Percentiles rank a stretch among this genome's conserved stretches.
Evolutionary conservation across 2,797 vertebrate species (phyloP).

Genomic region (Myotis vivesi): DNA sequence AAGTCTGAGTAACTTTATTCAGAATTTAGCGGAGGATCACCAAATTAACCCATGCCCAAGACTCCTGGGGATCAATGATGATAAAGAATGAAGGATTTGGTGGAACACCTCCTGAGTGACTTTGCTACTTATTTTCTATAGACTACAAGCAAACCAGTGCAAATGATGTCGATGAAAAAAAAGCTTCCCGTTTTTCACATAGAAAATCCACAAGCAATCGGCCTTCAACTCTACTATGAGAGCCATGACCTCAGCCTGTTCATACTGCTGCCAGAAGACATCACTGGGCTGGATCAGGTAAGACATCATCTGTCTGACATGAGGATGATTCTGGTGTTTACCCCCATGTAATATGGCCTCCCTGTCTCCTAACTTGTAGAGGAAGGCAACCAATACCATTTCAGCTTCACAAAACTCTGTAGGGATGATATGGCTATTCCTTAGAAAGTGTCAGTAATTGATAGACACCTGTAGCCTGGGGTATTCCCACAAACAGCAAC

Average conservation of each 20-base stretch:
- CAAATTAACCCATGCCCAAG: neutral
- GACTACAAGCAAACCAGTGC: conserved; percentile 79
- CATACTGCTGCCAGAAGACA: conserved; percentile 74
- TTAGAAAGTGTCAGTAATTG: neutral
- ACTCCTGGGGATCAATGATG: neutral
- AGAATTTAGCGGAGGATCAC: neutral
- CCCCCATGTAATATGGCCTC: neutral
- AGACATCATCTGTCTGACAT: neutral
- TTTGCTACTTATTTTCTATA: conserved; percentile 45
- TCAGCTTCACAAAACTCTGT: neutral
- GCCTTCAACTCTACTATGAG: conserved; percentile 79
- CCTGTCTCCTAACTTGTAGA: neutral
- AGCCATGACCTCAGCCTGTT: conserved; percentile 77
- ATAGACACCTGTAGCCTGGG: neutral
- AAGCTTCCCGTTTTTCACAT: conserved; percentile 70
- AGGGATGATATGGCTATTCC: neutral
- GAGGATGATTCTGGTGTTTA: neutral
- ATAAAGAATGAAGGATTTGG: neutral
- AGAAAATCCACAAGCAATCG: conserved; percentile 59
- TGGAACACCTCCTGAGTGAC: neutral
- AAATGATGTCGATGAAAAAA: conserved; percentile 82
- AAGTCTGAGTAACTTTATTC: neutral
- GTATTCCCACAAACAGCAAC: neutral
- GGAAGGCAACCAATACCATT: neutral
- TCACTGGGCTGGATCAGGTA: conserved; percentile 76